Evolutionary conservation across 1,140 invertebrate genomes (phyloP).

Genomic region (Pachyrhynchus sulphureomaculatus): DNA sequence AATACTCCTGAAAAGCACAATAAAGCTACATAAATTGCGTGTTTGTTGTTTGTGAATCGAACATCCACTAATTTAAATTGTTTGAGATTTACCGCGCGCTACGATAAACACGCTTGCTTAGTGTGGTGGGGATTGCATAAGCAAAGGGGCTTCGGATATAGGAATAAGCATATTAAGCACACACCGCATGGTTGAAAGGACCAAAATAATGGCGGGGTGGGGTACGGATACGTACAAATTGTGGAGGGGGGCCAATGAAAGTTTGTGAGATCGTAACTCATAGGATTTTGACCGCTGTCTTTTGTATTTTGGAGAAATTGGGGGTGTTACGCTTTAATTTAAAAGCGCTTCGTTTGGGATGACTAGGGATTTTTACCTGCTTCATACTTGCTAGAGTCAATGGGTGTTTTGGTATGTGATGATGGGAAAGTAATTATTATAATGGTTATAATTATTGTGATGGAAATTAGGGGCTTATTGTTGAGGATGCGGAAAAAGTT

Average conservation of each 20-base stretch:
- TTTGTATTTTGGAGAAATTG: slow-evolving; percentile 13
- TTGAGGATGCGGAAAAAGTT: too few relatives aligned
- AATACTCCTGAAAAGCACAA: slow-evolving; percentile 12
- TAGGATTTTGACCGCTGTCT: slow-evolving; percentile 17
- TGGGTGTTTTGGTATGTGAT: not conserved
- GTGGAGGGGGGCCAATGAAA: slow-evolving; percentile 20
- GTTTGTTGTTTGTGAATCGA: slow-evolving; percentile 40
- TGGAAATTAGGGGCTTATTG: not conserved
- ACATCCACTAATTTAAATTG: slow-evolving; percentile 44
- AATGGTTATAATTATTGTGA: slow-evolving; percentile 2
- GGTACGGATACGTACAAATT: not conserved
- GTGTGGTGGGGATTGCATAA: slow-evolving; percentile 34
- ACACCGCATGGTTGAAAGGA: slow-evolving; percentile 16
- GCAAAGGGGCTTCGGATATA: slow-evolving; percentile 39
- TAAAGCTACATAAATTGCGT: slow-evolving; percentile 29
- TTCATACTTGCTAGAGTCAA: not conserved
- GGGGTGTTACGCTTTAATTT: slow-evolving; percentile 22
- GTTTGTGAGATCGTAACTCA: slow-evolving; percentile 26
- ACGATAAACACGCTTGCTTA: slow-evolving; percentile 25
- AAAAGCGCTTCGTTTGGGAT: not conserved
- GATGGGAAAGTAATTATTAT: slow-evolving; percentile 10
- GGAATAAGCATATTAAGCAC: slow-evolving; percentile 22
- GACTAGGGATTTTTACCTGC: slow-evolving; percentile 14
- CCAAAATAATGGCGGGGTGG: slow-evolving; percentile 7
- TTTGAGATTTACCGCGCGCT: slow-evolving; percentile 39